Evolutionary conservation across 2,797 vertebrate species (phyloP), one percentile per base, ranked within the genome.

Genomic region (Caiman crocodilus): DNA sequence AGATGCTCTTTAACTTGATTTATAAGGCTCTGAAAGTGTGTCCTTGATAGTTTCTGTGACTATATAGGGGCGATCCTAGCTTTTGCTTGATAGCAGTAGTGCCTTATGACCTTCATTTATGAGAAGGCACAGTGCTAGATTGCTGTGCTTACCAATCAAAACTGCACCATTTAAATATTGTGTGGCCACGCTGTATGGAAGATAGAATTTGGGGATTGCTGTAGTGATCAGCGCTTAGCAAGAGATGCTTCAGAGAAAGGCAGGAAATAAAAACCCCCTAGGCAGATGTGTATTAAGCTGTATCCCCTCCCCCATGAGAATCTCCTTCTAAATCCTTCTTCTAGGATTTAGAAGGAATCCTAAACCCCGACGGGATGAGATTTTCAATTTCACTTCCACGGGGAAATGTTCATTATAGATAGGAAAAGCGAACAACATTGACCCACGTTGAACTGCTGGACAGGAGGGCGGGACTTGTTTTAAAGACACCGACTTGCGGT

Each of bases 1-100:
- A 83, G 93, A 82, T 97, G 92, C 91, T 97, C 90, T 97, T 95
- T 94, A 96, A 80, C 89, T 96, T 97, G 97, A 97, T 98, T 97
- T 97, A 97, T 97, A 88, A 92, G 88, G 86, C 90, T 95, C 94
- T 95, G 93, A 80, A 95, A 88, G 73, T 11, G 13, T 95, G 96
- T 94, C 96, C 96, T 97, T 98, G 97, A 69, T 97, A 75, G 89
- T 88, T 94, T 81, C 30, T 56, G 90, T 84, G 89, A 55, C 90
- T 75, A 71, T 1, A 20, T 78, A 79, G 90, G 81, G 63, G 17
- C 80, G 4, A 30, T 79, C 74, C 64, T 1, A 57, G 75, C 61
- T 1, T 55, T 83, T 9, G 5, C 69, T 55, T 65, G 2, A 1
- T 7, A 12, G 83, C 30, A 94, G 18, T 67, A 30, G 50, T 82